Conservation (phyloP, 1,140 invertebrate species). For the Drosophila takahashii region DNA sequence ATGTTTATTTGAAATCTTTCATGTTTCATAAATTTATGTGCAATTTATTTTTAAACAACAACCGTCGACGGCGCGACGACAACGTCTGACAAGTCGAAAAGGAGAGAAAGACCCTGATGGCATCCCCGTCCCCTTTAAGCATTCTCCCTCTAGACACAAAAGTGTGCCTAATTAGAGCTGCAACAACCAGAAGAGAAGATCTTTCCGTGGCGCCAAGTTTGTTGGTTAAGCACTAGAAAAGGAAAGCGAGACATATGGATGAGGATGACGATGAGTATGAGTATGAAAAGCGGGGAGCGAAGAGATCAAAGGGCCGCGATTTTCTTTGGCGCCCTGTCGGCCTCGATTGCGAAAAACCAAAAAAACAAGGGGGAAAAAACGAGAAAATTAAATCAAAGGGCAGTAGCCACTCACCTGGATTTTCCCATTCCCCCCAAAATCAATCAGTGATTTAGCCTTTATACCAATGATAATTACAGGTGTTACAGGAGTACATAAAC, state of each 20-base stretch:
- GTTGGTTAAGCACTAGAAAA: conserved; percentile 54
- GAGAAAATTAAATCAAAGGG: conserved; percentile 41
- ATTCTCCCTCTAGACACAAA: conserved; percentile 35
- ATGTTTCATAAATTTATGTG: conserved; percentile 82
- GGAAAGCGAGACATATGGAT: conserved; percentile 15
- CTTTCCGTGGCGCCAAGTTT: conserved; percentile 66
- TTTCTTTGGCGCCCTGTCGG: conserved; percentile 55
- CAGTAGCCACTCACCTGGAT: conserved; percentile 23
- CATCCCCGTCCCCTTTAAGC: neutral
- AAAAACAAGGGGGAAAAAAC: conserved; percentile 9
- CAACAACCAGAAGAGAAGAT: conserved; percentile 53
- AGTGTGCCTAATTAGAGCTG: conserved; percentile 80
- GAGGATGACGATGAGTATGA: neutral
- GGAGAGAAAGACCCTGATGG: conserved; percentile 44
- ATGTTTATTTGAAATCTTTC: conserved; percentile 84
- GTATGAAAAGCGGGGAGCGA: conserved; percentile 13
- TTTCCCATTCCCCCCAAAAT: conserved; percentile 29
- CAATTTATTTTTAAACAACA: conserved; percentile 80
- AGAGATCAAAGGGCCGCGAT: conserved; percentile 71
- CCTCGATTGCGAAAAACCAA: conserved; percentile 69
- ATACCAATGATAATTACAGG: conserved; percentile 63
- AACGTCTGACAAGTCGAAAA: conserved; percentile 55
- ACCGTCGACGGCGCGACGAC: conserved; percentile 59
- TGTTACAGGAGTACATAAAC: conserved; percentile 55
- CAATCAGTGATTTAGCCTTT: conserved; percentile 54